Evolutionary conservation across 2,113 vertebrate species (phyloP).

Genomic region (Micromys minutus): DNA sequence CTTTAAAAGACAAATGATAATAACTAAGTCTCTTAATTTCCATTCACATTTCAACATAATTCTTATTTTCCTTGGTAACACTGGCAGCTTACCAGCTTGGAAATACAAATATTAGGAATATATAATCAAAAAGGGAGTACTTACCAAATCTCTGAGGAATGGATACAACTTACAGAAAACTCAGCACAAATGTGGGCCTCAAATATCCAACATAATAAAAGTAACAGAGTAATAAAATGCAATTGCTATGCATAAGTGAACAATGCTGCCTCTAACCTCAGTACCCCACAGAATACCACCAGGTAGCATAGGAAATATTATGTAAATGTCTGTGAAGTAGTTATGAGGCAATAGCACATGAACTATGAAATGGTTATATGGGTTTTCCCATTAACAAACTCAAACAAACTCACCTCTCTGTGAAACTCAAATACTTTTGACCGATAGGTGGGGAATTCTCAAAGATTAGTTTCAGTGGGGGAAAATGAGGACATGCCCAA

Average conservation of each 20-base stretch:
- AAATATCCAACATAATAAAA: constrained; percentile 18
- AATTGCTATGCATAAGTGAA: not conserved
- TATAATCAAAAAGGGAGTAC: not conserved
- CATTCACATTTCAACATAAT: constrained; percentile 44
- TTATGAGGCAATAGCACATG: not conserved
- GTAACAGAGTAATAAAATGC: constrained; percentile 8
- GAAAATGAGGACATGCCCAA: not conserved
- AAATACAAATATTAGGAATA: constrained; percentile 29
- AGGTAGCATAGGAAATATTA: not conserved
- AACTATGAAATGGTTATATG: not conserved
- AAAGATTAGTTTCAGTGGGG: not conserved
- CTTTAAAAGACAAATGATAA: not conserved
- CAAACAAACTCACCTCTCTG: not conserved
- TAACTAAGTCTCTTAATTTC: not conserved
- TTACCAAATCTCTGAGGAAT: constrained; percentile 34
- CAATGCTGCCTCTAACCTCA: not conserved
- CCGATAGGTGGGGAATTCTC: not conserved
- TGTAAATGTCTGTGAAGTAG: not conserved
- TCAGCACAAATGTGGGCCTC: not conserved
- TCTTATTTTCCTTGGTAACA: constrained; percentile 56
- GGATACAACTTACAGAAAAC: not conserved
- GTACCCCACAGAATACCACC: not conserved
- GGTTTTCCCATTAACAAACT: not conserved
- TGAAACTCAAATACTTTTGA: constrained; percentile 9
- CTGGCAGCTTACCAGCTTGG: not conserved